These are phyloP conservation scores for Platycercus adscitus DNA, from an alignment of 2,113 vertebrate genomes.

Conservation along the genomic window DNA sequence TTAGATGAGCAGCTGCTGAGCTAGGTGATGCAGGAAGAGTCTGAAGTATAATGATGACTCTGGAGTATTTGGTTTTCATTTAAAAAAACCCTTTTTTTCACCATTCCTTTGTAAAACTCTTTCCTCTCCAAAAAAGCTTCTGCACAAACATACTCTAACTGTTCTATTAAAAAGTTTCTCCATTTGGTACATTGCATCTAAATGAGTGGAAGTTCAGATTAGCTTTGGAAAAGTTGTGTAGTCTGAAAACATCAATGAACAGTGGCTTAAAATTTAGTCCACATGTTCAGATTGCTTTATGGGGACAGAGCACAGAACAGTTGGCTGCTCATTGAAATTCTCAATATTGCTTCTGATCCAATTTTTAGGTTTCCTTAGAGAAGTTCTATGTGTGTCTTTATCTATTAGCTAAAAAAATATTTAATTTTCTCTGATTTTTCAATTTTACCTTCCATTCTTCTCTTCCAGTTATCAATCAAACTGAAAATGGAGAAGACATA, in stretches of 20 bases:
- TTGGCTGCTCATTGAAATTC: neutral
- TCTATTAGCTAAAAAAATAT: neutral
- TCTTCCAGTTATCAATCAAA: neutral
- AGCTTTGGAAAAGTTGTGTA: neutral
- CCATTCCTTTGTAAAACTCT: neutral
- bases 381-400: neutral
- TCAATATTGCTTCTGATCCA: neutral
- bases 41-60: neutral
- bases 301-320: neutral
- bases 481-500: neutral
- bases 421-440: neutral
- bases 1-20: neutral
- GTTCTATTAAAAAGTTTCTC: neutral
- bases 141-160: neutral
- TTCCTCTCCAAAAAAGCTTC: neutral
- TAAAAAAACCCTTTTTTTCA: fast-evolving
- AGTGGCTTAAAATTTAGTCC: neutral
- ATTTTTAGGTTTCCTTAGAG: neutral
- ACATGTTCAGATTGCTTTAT: neutral
- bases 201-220: neutral
- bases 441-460: fast-evolving
- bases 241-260: neutral
- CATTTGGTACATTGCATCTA: neutral
- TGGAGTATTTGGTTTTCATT: neutral
- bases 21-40: neutral